A percentile compares a stretch with the other conserved stretches of the same genome.
Evolutionary conservation across 2,797 vertebrate species (phyloP).

Genomic region (Sphenopsis melanotis): DNA sequence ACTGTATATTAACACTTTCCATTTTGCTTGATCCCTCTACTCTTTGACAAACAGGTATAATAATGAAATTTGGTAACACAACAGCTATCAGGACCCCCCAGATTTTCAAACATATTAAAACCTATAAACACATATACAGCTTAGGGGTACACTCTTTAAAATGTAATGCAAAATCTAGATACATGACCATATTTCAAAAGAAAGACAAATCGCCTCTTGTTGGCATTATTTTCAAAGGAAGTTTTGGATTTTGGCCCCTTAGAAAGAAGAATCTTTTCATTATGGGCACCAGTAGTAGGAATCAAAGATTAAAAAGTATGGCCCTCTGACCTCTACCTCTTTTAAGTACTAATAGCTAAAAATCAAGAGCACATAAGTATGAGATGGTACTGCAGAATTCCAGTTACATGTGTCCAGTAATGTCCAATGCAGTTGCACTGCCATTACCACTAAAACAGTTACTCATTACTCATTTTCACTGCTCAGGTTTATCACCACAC

Average conservation of each 20-base stretch:
- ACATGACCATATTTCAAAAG: neutral
- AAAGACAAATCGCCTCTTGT: neutral
- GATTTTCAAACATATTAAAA: neutral
- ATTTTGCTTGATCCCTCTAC: neutral
- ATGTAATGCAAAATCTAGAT: neutral
- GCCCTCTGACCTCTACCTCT: neutral
- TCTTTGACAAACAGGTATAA: neutral
- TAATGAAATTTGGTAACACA: neutral
- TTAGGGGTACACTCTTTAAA: neutral
- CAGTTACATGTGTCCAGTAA: neutral
- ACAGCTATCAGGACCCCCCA: neutral
- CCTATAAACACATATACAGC: neutral
- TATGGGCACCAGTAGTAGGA: neutral
- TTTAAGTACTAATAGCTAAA: neutral
- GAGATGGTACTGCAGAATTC: neutral
- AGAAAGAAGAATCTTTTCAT: neutral
- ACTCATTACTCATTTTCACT: neutral
- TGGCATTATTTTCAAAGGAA: neutral
- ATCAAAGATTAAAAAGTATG: neutral
- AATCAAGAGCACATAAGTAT: neutral
- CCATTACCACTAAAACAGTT: neutral
- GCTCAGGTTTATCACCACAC: neutral
- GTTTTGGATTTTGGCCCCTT: neutral
- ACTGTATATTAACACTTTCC: neutral
- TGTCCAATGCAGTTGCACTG: accelerated